These are phyloP conservation scores for Corythoichthys intestinalis DNA, from an alignment of 2,113 vertebrate genomes.

Conservation along the genomic window DNA sequence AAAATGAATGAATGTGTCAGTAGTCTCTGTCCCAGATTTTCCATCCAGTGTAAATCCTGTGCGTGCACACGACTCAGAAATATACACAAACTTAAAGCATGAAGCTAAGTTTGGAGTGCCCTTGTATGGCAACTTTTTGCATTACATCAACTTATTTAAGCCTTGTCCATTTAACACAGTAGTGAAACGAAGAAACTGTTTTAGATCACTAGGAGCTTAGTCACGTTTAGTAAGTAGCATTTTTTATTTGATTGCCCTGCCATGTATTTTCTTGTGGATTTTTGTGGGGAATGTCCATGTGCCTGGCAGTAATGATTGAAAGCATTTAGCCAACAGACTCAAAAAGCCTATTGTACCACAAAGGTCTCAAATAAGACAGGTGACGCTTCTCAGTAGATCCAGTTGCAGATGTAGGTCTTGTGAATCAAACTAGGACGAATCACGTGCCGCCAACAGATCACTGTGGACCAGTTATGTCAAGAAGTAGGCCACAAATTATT, in stretches of 20 bases:
- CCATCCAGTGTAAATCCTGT: neutral
- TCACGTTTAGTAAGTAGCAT: neutral
- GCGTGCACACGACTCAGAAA: constrained; percentile 24
- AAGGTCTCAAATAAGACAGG: neutral
- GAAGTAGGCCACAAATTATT: constrained; percentile 39
- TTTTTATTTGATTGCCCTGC: neutral
- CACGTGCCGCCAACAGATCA: constrained; percentile 8
- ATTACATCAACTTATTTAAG: neutral
- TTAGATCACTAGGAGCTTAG: neutral
- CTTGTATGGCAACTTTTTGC: constrained; percentile 38
- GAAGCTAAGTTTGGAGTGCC: constrained; percentile 37
- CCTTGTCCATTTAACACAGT: neutral
- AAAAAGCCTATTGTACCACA: neutral
- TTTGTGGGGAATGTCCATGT: neutral
- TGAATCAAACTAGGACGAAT: constrained; percentile 34
- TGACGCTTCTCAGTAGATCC: constrained; percentile 9
- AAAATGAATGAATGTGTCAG: constrained; percentile 15
- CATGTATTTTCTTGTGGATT: neutral
- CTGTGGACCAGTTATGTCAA: constrained; percentile 11
- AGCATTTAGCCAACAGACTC: neutral
- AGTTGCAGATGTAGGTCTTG: constrained; percentile 40
- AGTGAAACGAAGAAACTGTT: neutral
- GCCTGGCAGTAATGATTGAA: neutral
- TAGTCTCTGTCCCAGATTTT: constrained; percentile 15
- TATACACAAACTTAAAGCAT: constrained; percentile 21